Base-by-base conservation (phyloP, 2,113 vertebrate genomes). In the Scolopax mira region DNA sequence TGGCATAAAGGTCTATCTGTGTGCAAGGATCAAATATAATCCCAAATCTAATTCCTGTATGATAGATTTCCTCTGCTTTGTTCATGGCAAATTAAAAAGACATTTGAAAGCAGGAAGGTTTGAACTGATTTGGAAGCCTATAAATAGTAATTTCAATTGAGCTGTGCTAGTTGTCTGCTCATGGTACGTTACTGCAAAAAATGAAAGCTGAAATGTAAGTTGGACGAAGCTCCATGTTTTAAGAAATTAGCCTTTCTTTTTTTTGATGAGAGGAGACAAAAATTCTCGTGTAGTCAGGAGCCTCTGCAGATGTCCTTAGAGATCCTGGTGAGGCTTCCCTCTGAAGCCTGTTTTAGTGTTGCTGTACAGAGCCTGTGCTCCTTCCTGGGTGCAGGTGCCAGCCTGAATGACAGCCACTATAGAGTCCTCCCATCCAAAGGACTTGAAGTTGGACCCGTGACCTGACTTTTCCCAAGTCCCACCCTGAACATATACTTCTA, bases 131-230 rank as follows among this genome's bases (percentile, higher is more conserved):
- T 83, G n/a, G 41, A 88, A 88, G 24, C 18, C 28, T 85, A 54
- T 79, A 89, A 92, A 83, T 55, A 96, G 39, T 72, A 75, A 86
- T 79, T 94, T 88, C 42, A 79, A 3, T 60, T 88, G 71, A 71
- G 75, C 62, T 79, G 5, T 46, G 19, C 33, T 60, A 39, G 25
- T 67, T 93, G 48, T 21, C 62, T 94, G 35, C 31, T 86, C 18
- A 19, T 62, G 46, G 27, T 81, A 81, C 14, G 14, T 62, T 71
- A 60, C 69, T 96, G 92, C 65, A 90, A 72, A 94, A 92, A 66
- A 82, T 67, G 48, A 91, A 85, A 46, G n/a, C 35, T 57, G 49
- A 60, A 70, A 30, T 13, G 9, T 70, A 44, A 33, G 15, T 58
- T 49, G 72, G 58, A 72, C 87, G 27, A 69, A 60, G 35, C 30